A percentile compares a stretch with the other conserved stretches of the same genome.
Conservation (phyloP, 1,140 invertebrate species). For the Neotoxoptera formosana region DNA sequence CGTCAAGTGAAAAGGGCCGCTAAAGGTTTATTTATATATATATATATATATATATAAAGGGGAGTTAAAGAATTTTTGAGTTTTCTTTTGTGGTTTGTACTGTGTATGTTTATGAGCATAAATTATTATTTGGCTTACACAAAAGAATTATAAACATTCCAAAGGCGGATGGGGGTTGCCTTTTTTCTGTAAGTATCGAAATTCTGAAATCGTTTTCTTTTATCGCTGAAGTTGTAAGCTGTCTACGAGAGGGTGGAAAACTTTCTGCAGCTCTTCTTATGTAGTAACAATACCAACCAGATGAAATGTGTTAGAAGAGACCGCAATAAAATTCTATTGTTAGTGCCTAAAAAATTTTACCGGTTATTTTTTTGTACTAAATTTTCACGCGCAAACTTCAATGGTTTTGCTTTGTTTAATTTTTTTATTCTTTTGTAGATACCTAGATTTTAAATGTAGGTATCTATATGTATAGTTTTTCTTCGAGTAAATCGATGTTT, state of each 20-base stretch:
- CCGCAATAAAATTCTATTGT: constrained; percentile 55
- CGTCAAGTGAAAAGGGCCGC: background rate
- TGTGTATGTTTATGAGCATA: constrained; percentile 51
- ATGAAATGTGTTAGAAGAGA: constrained; percentile 37
- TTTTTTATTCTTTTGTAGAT: background rate
- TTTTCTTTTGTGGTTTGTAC: constrained; percentile 40
- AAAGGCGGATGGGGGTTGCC: background rate
- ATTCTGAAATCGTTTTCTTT: constrained; percentile 54
- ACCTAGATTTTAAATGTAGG: background rate
- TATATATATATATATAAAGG: background rate
- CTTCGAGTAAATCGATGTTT: background rate
- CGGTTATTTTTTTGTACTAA: constrained; percentile 41
- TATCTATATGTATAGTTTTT: background rate
- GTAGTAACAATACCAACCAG: constrained; percentile 15
- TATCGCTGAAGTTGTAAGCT: constrained; percentile 30
- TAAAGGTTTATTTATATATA: background rate
- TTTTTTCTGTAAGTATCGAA: constrained; percentile 51
- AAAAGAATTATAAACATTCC: constrained; percentile 57
- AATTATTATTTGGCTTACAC: constrained; percentile 46
- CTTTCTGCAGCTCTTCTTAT: constrained; percentile 39
- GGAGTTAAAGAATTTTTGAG: constrained; percentile 29
- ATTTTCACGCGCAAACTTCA: background rate
- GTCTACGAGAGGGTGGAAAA: constrained; percentile 9
- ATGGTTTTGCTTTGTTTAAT: constrained; percentile 12
- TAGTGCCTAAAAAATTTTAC: constrained; percentile 34